These are phyloP conservation scores for Eurystomus glaucurus DNA, from an alignment of 2,797 vertebrate genomes.

Conservation along the genomic window DNA sequence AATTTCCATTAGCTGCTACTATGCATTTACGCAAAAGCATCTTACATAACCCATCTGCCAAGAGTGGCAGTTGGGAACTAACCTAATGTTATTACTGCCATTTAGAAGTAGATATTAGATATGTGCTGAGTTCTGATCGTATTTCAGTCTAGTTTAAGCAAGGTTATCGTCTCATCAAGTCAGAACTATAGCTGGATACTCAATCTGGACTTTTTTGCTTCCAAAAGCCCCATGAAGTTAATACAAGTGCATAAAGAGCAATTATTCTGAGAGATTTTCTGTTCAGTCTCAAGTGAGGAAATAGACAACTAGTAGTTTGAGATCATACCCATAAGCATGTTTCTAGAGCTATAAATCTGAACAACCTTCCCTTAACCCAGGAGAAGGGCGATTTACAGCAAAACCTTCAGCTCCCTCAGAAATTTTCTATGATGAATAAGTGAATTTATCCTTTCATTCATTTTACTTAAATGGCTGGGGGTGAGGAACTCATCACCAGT, in stretches of 20 bases:
- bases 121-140: background rate
- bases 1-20: background rate
- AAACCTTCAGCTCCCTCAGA: background rate
- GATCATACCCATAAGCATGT: background rate
- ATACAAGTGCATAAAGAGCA: background rate
- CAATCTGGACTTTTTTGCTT: background rate
- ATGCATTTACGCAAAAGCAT: background rate
- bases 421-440: background rate
- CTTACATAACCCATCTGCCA: background rate
- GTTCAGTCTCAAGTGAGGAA: background rate
- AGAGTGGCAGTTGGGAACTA: background rate
- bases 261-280: background rate
- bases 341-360: background rate
- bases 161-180: background rate
- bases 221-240: background rate
- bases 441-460: background rate
- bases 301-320: background rate
- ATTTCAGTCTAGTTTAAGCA: background rate
- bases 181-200: background rate
- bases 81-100: background rate
- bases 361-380: background rate
- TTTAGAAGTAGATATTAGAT: background rate
- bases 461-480: background rate
- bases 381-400: background rate
- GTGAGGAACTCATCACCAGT: background rate